These are phyloP conservation scores for Pantelozetes paolii DNA, from an alignment of 2,888 invertebrate genomes.

Conservation along the genomic window DNA sequence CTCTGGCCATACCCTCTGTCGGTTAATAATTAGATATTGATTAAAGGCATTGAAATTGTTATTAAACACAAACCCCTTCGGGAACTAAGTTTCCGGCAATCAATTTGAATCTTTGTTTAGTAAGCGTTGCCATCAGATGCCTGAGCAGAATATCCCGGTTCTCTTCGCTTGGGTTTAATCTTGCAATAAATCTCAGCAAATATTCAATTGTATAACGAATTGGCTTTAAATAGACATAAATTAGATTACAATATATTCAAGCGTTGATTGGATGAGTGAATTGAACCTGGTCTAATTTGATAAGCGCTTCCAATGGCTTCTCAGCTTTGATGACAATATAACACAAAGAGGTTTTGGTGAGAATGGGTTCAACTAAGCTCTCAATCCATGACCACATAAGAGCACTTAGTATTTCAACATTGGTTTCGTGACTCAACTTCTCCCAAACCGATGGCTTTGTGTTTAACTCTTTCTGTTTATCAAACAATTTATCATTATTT, in stretches of 20 bases:
- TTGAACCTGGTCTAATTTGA: slow-evolving; percentile 50
- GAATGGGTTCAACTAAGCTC: slow-evolving; percentile 63
- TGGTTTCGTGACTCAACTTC: slow-evolving; percentile 63
- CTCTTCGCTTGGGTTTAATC: slow-evolving; percentile 62
- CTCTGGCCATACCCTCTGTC: slow-evolving; percentile 45
- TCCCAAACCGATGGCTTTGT: slow-evolving; percentile 64
- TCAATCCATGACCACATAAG: slow-evolving; percentile 74
- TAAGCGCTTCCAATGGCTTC: slow-evolving; percentile 58
- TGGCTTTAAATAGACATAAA: slow-evolving; percentile 55
- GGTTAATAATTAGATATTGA: not conserved
- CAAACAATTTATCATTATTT: too few relatives aligned
- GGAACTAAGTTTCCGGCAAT: slow-evolving; percentile 53
- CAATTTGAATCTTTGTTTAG: slow-evolving; percentile 61
- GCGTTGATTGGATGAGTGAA: not conserved
- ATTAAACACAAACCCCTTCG: slow-evolving; percentile 41
- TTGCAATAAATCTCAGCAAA: slow-evolving; percentile 64
- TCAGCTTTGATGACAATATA: slow-evolving; percentile 62
- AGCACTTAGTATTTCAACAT: slow-evolving; percentile 60
- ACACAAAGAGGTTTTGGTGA: slow-evolving; percentile 65
- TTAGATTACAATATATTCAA: too few relatives aligned
- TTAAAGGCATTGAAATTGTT: not conserved
- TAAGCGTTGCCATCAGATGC: slow-evolving; percentile 63
- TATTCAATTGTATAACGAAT: slow-evolving; percentile 68
- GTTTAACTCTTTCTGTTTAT: slow-evolving; percentile 60
- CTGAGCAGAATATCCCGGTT: slow-evolving; percentile 62